phyloP scores from a whole-genome alignment of 2,113 vertebrate species.

The Eretmochelys imbricata region DNA sequence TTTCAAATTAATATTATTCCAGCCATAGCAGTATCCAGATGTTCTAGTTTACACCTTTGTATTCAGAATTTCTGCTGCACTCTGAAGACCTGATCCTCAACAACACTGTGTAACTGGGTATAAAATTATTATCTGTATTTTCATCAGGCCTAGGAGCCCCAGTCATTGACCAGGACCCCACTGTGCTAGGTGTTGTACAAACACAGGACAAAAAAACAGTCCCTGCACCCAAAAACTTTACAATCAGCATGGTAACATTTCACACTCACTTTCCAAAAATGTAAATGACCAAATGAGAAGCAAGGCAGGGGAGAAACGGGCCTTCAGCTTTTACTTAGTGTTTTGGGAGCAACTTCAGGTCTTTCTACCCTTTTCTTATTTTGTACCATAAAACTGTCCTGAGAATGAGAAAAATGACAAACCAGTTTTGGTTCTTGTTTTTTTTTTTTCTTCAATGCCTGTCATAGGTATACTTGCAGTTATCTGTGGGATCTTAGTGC shows the following conservation, averaged over 20 bases:
- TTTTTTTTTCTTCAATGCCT: neutral
- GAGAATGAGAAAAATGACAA: neutral
- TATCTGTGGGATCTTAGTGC: slow-evolving; percentile 86
- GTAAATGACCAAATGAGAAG: neutral
- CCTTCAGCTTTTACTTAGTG: neutral
- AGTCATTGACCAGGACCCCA: neutral
- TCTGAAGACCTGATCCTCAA: neutral
- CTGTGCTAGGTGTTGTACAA: neutral
- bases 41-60: neutral
- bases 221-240: neutral
- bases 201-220: neutral
- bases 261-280: neutral
- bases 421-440: neutral
- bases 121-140: neutral
- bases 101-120: neutral
- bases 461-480: slow-evolving; percentile 84
- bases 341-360: neutral
- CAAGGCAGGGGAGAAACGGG: neutral
- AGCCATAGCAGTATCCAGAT: neutral
- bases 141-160: neutral
- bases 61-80: neutral
- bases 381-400: neutral
- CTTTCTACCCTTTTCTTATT: neutral
- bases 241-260: neutral
- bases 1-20: neutral